Evolutionary conservation across 2,113 vertebrate species (phyloP).

Genomic region (Varanus salvator): DNA sequence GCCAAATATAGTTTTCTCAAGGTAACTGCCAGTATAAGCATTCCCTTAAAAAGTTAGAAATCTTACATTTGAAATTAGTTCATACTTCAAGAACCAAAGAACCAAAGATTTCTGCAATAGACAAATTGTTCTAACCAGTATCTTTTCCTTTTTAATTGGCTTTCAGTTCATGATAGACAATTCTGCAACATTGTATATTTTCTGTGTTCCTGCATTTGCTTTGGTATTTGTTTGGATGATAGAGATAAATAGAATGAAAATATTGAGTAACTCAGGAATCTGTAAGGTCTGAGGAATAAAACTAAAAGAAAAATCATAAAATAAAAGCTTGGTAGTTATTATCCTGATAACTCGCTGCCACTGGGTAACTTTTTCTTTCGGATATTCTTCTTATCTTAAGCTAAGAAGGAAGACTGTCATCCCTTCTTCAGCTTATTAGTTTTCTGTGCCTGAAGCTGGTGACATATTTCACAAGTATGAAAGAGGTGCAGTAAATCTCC

Average conservation of each 20-base stretch:
- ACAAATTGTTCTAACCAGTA: background rate
- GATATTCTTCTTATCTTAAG: background rate
- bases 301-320: background rate
- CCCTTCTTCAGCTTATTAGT: conserved; percentile 8
- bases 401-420: background rate
- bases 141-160: background rate
- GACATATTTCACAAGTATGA: conserved; percentile 23
- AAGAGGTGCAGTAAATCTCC: conserved; percentile 12
- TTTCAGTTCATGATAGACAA: background rate
- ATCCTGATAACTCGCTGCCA: background rate
- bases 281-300: background rate
- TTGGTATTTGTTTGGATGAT: background rate
- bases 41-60: background rate
- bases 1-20: background rate
- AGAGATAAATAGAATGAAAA: background rate
- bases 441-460: conserved; percentile 24
- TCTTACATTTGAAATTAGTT: background rate
- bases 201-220: background rate
- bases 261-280: background rate
- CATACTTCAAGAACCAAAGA: background rate
- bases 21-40: background rate
- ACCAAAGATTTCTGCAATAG: background rate
- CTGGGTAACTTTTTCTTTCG: background rate
- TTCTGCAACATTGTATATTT: background rate
- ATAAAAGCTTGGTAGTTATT: background rate